Base-by-base conservation (phyloP, 2,888 invertebrate genomes). In the Seira ritae region DNA sequence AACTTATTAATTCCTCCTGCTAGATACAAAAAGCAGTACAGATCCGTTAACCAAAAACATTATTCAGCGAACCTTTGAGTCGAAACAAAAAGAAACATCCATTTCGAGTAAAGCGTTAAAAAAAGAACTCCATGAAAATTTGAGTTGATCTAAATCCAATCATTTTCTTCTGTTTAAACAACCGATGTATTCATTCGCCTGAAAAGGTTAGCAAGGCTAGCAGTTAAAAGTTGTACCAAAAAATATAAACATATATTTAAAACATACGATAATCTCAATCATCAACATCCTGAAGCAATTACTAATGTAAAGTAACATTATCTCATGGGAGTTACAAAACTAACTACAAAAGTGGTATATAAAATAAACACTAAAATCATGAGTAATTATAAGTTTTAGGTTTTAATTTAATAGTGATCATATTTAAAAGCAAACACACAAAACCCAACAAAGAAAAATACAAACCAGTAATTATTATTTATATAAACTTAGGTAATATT, bases 381-480 rank as follows among this genome's bases (percentile, higher is more conserved):
- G 50, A 50, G 17, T 8, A 50, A 50, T 8, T n/a, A n/a, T n/a
- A 50, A 50, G 50, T 50, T 8, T n/a, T 50, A 50, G 15, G 50
- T 50, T 50, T 15, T 50, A 12, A 50, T 50, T 50, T 50, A n/a
- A 31, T 31, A 31, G 31, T 31, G 31, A 31, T 31, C 31, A 31
- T 31, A 31, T 50, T 50, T 50, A 50, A 50, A 15, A 50, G 50
- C 3, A 50, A 8, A 50, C 17, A 50, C 17, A 50, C 17, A 50
- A 50, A 50, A 50, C 15, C 17, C 15, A 50, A 50, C 17, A 50
- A 50, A 50, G 17, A 50, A n/a, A 50, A 50, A 50, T 50, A 50
- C 50, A 50, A 50, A 50, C 50, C 17, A 50, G 50, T 50, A 50
- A 50, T 50, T 50, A 50, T 50, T 50, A 50, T 50, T 50, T 50